phyloP scores from a whole-genome alignment of 2,113 vertebrate species.

The Channa argus region DNA sequence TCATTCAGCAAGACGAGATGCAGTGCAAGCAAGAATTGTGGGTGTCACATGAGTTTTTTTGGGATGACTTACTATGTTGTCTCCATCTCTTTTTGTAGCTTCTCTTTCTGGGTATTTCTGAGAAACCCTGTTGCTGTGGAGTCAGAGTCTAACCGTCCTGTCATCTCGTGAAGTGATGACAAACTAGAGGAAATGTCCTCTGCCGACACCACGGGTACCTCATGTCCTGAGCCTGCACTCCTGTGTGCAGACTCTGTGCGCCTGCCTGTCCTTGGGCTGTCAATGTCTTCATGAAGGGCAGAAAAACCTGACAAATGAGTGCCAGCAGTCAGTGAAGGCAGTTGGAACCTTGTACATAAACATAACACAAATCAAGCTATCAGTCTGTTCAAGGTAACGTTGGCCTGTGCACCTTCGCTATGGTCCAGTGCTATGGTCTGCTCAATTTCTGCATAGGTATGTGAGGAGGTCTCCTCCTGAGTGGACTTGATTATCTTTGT shows the following conservation, averaged over 20 bases:
- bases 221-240: conserved; percentile 70
- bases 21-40: not conserved
- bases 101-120: conserved; percentile 85
- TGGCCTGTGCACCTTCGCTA: conserved; percentile 87
- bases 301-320: conserved; percentile 86
- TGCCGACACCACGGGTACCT: conserved; percentile 90
- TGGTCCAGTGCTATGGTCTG: conserved; percentile 90
- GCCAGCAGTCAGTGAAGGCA: not conserved
- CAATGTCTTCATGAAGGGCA: conserved; percentile 90
- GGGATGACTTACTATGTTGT: conserved; percentile 62
- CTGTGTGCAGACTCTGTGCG: conserved; percentile 67
- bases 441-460: conserved; percentile 90
- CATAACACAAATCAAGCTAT: not conserved
- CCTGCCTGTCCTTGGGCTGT: conserved; percentile 80
- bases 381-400: not conserved
- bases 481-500: conserved; percentile 83
- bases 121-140: conserved; percentile 76
- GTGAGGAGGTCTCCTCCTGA: conserved; percentile 81
- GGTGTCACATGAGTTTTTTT: not conserved
- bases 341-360: not conserved
- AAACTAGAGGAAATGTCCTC: conserved; percentile 91
- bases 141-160: conserved; percentile 81
- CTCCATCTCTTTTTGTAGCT: conserved; percentile 81
- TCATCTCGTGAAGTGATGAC: conserved; percentile 87
- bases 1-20: too few species aligned